Percentiles rank a stretch among this genome's conserved stretches.
phyloP scores from a whole-genome alignment of 1,140 invertebrate genomes.

The Leptinotarsa defecta region DNA sequence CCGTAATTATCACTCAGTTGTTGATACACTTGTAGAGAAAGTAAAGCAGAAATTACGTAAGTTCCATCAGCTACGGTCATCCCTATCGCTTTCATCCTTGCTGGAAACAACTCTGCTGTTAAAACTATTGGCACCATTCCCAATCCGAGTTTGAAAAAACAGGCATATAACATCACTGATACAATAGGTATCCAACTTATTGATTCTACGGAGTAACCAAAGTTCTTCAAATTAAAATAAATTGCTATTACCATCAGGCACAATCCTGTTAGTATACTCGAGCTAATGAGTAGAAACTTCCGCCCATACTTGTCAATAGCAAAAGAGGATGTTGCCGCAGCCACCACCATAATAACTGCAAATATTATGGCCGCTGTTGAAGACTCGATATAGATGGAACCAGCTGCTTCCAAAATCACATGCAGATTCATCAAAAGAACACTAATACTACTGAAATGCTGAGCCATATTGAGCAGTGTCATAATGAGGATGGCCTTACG shows the following conservation, averaged over 20 bases:
- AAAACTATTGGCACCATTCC: slow-evolving; percentile 72
- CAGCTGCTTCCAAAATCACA: slow-evolving; percentile 55
- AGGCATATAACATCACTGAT: slow-evolving; percentile 49
- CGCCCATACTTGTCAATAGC: slow-evolving; percentile 49
- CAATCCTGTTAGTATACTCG: slow-evolving; percentile 46
- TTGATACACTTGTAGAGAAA: slow-evolving; percentile 70
- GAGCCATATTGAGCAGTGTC: slow-evolving; percentile 61
- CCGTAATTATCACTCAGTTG: slow-evolving; percentile 59
- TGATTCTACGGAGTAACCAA: slow-evolving; percentile 31
- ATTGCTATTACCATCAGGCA: slow-evolving; percentile 45
- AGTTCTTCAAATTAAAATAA: slow-evolving; percentile 51
- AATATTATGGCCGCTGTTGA: slow-evolving; percentile 50
- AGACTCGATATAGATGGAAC: slow-evolving; percentile 44
- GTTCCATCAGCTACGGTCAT: slow-evolving; percentile 51
- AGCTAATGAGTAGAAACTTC: slow-evolving; percentile 47
- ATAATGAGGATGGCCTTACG: slow-evolving; percentile 48
- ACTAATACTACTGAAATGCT: slow-evolving; percentile 60
- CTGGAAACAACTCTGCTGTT: slow-evolving; percentile 71
- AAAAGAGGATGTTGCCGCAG: slow-evolving; percentile 42
- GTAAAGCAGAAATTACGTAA: slow-evolving; percentile 59
- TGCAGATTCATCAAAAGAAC: slow-evolving; percentile 65
- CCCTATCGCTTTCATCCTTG: slow-evolving; percentile 62
- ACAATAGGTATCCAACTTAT: slow-evolving; percentile 50
- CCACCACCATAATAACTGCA: slow-evolving; percentile 47
- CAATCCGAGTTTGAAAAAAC: slow-evolving; percentile 51